These are phyloP conservation scores for Sclerodermus sp. DNA, from an alignment of 2,888 invertebrate species.

Conservation along the genomic window DNA sequence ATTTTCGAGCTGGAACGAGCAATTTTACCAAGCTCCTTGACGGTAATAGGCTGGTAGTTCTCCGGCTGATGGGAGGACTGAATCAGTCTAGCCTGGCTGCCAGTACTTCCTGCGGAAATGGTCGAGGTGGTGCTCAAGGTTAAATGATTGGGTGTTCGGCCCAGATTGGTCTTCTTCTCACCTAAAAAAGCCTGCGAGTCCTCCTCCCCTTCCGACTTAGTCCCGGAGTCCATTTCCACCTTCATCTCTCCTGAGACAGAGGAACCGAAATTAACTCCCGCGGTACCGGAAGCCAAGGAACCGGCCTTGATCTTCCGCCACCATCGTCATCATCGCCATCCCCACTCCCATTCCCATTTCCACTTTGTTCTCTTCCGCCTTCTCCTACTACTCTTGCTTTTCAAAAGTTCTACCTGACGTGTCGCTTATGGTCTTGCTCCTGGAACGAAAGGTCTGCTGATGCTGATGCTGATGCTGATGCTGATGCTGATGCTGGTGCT, in stretches of 20 bases:
- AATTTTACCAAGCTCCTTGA: constrained; percentile 81
- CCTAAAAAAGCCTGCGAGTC: constrained; percentile 70
- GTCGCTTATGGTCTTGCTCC: constrained; percentile 92
- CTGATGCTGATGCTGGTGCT: no score
- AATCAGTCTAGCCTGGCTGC: constrained; percentile 89
- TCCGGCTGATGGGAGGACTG: constrained; percentile 93
- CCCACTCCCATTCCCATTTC: no score
- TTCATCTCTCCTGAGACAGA: constrained; percentile 49
- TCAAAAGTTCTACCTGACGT: constrained; percentile 75
- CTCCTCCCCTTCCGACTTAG: constrained; percentile 85
- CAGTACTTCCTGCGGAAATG: constrained; percentile 89
- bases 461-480: no score
- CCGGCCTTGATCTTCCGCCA: no score
- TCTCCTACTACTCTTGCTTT: no score
- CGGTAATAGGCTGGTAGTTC: constrained; percentile 85
- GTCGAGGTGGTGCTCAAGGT: constrained; percentile 91
- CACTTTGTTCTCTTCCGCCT: no score
- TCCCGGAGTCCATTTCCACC: constrained; percentile 67
- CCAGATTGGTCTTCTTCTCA: constrained; percentile 67
- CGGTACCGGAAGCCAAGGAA: no score
- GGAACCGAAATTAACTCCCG: constrained; percentile 10
- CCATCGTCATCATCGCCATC: no score
- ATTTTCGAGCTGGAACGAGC: no score
- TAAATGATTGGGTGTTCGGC: constrained; percentile 91
- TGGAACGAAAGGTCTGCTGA: constrained; percentile 57